phyloP scores from a whole-genome alignment of 2,113 vertebrate genomes.

The Thamnophis sirtalis region DNA sequence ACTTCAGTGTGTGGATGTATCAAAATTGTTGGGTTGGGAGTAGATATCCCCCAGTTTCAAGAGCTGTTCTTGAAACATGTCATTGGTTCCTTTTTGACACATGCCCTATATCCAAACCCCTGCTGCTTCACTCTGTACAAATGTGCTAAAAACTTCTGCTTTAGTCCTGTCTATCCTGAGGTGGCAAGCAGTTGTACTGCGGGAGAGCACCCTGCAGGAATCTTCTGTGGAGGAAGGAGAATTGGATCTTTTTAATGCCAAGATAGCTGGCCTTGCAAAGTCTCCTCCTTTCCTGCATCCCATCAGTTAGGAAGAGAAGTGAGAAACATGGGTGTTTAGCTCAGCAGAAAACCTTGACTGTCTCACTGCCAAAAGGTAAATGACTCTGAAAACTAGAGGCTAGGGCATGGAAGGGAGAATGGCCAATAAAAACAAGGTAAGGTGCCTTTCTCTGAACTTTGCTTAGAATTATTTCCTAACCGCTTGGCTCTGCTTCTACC shows the following conservation, averaged over 20 bases:
- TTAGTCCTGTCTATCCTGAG: not conserved
- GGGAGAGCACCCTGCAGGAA: not conserved
- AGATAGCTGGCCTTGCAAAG: not conserved
- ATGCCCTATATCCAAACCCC: not conserved
- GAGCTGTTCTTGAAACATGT: not conserved
- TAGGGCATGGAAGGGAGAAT: not conserved
- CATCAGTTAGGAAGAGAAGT: not conserved
- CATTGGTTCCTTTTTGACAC: not conserved
- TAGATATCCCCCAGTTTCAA: not conserved
- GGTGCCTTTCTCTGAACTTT: not conserved
- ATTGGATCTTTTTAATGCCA: not conserved
- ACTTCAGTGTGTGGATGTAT: not conserved
- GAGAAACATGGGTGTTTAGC: not conserved
- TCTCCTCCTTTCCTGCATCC: not conserved
- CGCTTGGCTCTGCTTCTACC: not conserved
- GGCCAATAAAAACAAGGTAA: not conserved
- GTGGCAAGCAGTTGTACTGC: not conserved
- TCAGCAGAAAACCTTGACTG: not conserved
- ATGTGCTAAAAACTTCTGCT: not conserved
- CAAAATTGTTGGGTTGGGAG: not conserved
- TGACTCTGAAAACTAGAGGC: not conserved
- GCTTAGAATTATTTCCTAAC: not conserved
- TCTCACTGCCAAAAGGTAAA: not conserved
- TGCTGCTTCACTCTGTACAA: not conserved
- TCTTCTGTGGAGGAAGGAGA: not conserved